Evolutionary conservation across 2,797 vertebrate genomes (phyloP).

Genomic region (Typhlichthys subterraneus): DNA sequence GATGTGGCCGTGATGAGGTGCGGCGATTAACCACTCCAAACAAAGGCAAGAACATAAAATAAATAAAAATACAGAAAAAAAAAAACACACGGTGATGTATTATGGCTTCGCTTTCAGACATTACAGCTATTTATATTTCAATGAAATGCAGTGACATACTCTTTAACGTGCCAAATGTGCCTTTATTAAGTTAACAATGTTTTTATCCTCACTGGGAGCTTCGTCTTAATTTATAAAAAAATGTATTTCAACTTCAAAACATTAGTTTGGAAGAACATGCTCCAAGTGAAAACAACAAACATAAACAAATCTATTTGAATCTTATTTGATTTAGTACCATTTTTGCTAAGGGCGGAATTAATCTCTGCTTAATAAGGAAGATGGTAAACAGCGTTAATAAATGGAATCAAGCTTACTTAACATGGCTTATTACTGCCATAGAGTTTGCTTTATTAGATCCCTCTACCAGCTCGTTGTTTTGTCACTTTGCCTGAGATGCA

Average conservation of each 20-base stretch:
- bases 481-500: conserved; percentile 54
- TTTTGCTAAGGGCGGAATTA: conserved; percentile 52
- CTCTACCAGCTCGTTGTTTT: conserved; percentile 58
- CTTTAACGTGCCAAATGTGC: too few species aligned
- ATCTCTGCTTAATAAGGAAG: conserved; percentile 64
- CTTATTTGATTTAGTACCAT: conserved; percentile 41
- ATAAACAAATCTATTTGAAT: conserved; percentile 37
- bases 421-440: conserved; percentile 60
- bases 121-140: conserved; percentile 12
- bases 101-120: neutral
- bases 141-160: neutral
- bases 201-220: too few species aligned
- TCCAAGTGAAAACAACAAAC: conserved; percentile 18
- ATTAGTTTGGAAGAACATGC: conserved; percentile 4
- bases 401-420: conserved; percentile 66
- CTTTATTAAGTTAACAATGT: too few species aligned
- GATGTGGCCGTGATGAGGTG: conserved; percentile 36
- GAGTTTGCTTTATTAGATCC: conserved; percentile 64
- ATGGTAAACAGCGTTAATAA: conserved; percentile 69
- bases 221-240: too few species aligned
- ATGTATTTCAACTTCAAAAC: conserved; percentile 8
- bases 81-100: conserved; percentile 6
- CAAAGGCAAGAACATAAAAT: neutral
- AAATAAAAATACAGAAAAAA: conserved; percentile 5
- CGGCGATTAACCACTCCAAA: conserved; percentile 27